These are phyloP conservation scores for Lypha dubia DNA, from an alignment of 2,888 invertebrate species.

Conservation along the genomic window DNA sequence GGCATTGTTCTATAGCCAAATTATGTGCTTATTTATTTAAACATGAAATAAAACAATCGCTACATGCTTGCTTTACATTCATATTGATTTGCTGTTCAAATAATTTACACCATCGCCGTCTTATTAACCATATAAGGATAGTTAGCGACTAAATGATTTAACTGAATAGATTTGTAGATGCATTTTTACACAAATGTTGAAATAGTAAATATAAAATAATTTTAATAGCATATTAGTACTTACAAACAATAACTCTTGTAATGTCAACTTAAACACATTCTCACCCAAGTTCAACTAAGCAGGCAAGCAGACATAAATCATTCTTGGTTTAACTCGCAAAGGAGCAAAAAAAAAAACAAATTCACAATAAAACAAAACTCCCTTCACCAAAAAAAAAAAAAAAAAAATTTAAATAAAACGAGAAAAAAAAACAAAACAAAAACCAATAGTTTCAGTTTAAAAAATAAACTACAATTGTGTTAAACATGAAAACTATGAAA, in stretches of 20 bases:
- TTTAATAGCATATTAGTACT: conserved; percentile 62
- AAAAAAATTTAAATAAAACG: conserved; percentile 21
- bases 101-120: conserved; percentile 48
- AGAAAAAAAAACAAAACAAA: conserved; percentile 12
- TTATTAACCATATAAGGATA: conserved; percentile 60
- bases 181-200: background rate
- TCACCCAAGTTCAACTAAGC: conserved; percentile 66
- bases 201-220: conserved; percentile 22
- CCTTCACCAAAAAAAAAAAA: too few relatives aligned
- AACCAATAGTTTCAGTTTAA: background rate
- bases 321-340: conserved; percentile 55
- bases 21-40: background rate
- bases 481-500: conserved; percentile 69
- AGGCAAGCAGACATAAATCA: conserved; percentile 57
- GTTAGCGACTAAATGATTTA: conserved; percentile 5
- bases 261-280: conserved; percentile 68
- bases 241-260: conserved; percentile 69
- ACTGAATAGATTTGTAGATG: background rate
- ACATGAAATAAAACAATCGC: background rate
- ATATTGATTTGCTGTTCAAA: conserved; percentile 5
- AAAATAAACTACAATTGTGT: conserved; percentile 63
- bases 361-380: background rate
- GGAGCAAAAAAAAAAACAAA: conserved; percentile 29
- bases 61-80: background rate
- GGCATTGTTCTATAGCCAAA: background rate